Evolutionary conservation across 2,888 invertebrate species (phyloP), one percentile per base, ranked within the genome.

Genomic region (Ophion costatus): DNA sequence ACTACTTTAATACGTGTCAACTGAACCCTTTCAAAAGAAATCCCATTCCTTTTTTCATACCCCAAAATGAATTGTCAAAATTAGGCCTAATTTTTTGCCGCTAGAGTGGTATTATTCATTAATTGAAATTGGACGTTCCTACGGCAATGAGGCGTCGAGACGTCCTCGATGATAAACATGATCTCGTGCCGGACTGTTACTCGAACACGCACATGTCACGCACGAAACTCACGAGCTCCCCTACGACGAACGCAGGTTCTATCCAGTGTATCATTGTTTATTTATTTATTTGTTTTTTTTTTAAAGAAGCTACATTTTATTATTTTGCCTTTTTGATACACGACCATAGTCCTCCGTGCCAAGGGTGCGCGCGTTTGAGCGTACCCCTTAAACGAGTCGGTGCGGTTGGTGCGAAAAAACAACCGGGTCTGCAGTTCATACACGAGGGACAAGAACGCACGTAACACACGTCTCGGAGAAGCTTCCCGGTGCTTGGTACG

Each of bases 391-490:
- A 77, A 67, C 76, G 75, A 75, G 22, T 64, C 64, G 33, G 63
- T 22, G 70, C 29, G 57, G 66, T 57, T 67, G 76, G 76, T 66
- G 76, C 76, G 66, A 77, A 77, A 77, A 57, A 57, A 77, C 76
- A 56, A 77, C 71, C 57, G 33, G 33, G 22, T 67, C 57, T 24
- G 63, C 33, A 77, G 66, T 77, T 66, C 66, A 66, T 77, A 67
- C 57, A 24, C 22, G 57, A 66, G 66, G 64, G 33, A 77, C 57
- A 67, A 77, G 76, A 51, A 76, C 66, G 64, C 66, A 77, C 67
- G 56, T 38, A 64, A 42, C 24, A 56, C 76, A 56, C 57, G 57
- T 45, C 51, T 2, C 17, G 51, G 51, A 17, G 67, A 77, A 42
- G 57, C 76, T 57, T 67, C 66, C 76, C 33, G 51, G 33, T 33